Conservation (phyloP, 2,888 invertebrate species). For the Tachina lurida region DNA sequence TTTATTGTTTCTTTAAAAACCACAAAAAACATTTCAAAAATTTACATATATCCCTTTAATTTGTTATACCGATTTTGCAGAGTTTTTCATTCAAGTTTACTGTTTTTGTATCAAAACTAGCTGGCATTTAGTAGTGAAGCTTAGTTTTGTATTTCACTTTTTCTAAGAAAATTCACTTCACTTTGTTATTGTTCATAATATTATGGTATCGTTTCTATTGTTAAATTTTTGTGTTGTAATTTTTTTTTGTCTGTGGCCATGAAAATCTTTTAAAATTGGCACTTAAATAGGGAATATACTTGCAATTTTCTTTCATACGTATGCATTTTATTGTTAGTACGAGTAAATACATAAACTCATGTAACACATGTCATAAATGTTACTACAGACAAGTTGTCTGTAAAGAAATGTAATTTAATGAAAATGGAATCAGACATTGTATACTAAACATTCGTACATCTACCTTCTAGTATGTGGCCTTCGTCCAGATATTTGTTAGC, state of each 20-base stretch:
- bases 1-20: too few relatives aligned
- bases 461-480: neutral
- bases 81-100: too few relatives aligned
- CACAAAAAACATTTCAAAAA: too few relatives aligned
- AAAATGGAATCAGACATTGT: conserved; percentile 45
- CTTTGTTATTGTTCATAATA: conserved; percentile 36
- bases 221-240: conserved; percentile 5
- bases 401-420: conserved; percentile 30
- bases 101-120: too few relatives aligned
- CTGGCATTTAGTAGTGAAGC: neutral
- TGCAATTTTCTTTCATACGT: conserved; percentile 17
- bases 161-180: conserved; percentile 38
- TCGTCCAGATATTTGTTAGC: conserved; percentile 4
- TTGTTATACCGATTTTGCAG: too few relatives aligned
- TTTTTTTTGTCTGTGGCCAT: conserved; percentile 60
- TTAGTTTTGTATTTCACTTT: conserved; percentile 32
- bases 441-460: neutral
- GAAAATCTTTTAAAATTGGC: conserved; percentile 67
- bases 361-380: conserved; percentile 71
- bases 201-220: conserved; percentile 35
- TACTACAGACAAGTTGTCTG: conserved; percentile 56
- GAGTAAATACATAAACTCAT: conserved; percentile 31
- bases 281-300: conserved; percentile 51
- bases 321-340: conserved; percentile 21
- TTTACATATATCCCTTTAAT: too few relatives aligned